Evolutionary conservation across 2,797 vertebrate species (phyloP), one percentile per base, ranked within the genome.

Genomic region (Dromococcyx pavoninus): DNA sequence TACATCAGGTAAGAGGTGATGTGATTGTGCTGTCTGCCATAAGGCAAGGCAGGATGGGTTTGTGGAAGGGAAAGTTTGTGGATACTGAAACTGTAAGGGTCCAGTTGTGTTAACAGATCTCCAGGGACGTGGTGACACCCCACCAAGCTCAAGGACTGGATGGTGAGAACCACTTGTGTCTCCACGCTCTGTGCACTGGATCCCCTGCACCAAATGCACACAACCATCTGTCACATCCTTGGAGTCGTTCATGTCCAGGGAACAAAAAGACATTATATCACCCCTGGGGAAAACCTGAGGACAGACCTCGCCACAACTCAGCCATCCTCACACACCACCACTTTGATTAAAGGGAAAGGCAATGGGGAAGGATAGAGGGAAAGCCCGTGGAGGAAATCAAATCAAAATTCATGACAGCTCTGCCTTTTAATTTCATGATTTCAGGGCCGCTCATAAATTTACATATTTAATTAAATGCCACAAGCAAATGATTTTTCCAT

Each of bases 401-500:
- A 97, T 97, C 77, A 89, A 86, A 95, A 97, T 97, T 94, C 97
- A 87, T 0, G 18, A 62, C 87, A 66, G 93, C 67, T 79, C 86
- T 94, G 92, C 78, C 89, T 96, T 96, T 96, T 80, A 79, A 95
- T 96, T 95, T 81, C 94, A 89, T 79, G 88, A 92, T 96, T 97
- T 93, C 89, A 84, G 93, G 95, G 93, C 85, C 57, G 12, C 77
- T 96, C 94, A 95, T 94, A 96, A 88, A 98, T 98, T 96, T 97
- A 33, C 97, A 97, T 97, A 86, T 95, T 97, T 97, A 97, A 98
- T 97, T 96, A 97, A 97, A 94, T 44, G 95, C 97, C 96, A 83
- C 75, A 65, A 97, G 97, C 97, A 96, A 97, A 94, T 71, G 83
- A 86, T 92, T 97, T 96, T 97, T 93, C 89, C 89, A 91, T 95